These are phyloP conservation scores for Clarias fuscus DNA, from an alignment of 2,797 vertebrate species.

Conservation along the genomic window DNA sequence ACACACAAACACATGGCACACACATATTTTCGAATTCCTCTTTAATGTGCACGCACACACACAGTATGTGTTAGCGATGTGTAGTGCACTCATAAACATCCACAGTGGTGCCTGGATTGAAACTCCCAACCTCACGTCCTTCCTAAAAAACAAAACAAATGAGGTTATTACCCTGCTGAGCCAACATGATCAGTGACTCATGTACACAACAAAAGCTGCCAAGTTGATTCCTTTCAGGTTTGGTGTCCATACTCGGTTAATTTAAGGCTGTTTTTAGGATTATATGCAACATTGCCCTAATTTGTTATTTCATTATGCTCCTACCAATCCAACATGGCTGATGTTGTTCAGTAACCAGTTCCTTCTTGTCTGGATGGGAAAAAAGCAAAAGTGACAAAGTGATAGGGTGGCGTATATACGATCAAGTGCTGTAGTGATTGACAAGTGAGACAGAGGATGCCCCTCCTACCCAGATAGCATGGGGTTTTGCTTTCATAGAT, in stretches of 20 bases:
- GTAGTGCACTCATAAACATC: neutral
- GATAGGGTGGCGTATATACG: neutral
- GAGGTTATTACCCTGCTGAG: neutral
- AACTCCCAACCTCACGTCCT: neutral
- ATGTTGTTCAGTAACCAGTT: neutral
- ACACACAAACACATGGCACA: neutral
- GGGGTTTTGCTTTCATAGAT: neutral
- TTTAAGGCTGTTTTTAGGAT: too few species aligned
- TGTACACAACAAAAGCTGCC: neutral
- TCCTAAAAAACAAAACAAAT: neutral
- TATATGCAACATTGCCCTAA: neutral
- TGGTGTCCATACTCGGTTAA: neutral
- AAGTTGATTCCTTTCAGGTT: neutral
- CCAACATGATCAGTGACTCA: neutral
- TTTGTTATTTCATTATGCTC: neutral
- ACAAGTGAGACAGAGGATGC: neutral
- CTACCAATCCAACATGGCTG: neutral
- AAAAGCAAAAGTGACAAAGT: neutral
- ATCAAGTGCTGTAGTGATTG: neutral
- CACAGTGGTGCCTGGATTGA: neutral
- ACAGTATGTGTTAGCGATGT: neutral
- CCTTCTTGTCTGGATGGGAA: neutral
- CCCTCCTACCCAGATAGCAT: neutral
- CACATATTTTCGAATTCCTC: neutral
- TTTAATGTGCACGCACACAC: neutral